Percentiles rank a stretch among this genome's conserved stretches.
phyloP scores from a whole-genome alignment of 2,888 invertebrate genomes.

The Zonitis immaculata region DNA sequence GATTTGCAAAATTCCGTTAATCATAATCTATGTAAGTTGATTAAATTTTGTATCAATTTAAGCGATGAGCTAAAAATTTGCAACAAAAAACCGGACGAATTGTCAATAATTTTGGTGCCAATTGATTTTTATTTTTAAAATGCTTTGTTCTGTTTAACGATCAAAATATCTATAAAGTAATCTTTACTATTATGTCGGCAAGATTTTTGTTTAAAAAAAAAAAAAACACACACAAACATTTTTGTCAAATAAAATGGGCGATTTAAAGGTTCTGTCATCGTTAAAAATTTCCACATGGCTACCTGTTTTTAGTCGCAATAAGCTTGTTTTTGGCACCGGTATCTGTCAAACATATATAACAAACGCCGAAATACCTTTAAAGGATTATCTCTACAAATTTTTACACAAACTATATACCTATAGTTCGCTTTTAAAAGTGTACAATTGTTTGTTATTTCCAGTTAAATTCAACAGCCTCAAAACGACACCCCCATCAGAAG shows the following conservation, averaged over 20 bases:
- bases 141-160: too few species aligned
- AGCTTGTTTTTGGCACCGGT: constrained; percentile 9
- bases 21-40: too few species aligned
- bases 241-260: neutral
- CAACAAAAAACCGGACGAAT: too few species aligned
- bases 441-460: too few species aligned
- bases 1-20: too few species aligned
- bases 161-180: too few species aligned
- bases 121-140: too few species aligned
- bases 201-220: neutral
- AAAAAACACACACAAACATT: neutral
- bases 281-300: constrained; percentile 25
- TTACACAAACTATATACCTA: neutral
- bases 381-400: constrained; percentile 22
- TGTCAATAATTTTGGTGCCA: too few species aligned
- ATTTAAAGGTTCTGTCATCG: constrained; percentile 3
- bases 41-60: too few species aligned
- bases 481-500: constrained; percentile 35
- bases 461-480: constrained; percentile 35
- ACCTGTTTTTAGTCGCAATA: constrained; percentile 24
- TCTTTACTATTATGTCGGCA: too few species aligned
- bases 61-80: too few species aligned
- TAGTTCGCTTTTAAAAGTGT: too few species aligned
- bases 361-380: constrained; percentile 19
- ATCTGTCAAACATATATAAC: constrained; percentile 12